Conservation (phyloP, 2,113 vertebrate genomes). For the Tragelaphus buxtoni region DNA sequence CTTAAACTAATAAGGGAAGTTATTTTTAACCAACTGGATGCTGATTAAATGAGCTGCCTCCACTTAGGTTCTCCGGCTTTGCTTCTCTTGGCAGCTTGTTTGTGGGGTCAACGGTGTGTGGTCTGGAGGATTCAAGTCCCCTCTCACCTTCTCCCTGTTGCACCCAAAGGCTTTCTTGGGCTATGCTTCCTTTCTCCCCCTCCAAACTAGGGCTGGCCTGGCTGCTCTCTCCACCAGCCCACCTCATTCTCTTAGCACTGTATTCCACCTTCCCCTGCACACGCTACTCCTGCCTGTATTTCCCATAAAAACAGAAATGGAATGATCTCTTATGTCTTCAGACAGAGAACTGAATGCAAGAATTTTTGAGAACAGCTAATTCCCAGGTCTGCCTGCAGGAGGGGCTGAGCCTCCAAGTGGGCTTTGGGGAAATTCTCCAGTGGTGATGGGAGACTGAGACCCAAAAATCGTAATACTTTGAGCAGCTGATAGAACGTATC, state of each 20-base stretch:
- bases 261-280: too few relatives aligned
- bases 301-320: neutral
- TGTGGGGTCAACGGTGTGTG: neutral
- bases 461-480: neutral
- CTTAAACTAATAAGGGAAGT: constrained; percentile 58
- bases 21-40: constrained; percentile 65
- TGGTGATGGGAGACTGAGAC: neutral
- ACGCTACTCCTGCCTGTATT: neutral
- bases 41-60: constrained; percentile 29
- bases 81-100: neutral
- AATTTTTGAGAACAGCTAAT: neutral
- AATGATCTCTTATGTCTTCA: neutral
- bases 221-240: neutral
- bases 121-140: neutral
- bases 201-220: neutral
- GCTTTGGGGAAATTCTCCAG: neutral
- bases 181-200: neutral
- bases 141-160: neutral
- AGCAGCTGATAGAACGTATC: neutral
- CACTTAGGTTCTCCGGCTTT: neutral
- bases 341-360: neutral
- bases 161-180: neutral
- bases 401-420: neutral
- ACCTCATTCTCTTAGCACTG: neutral
- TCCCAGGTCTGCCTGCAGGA: neutral